phyloP scores from a whole-genome alignment of 1,140 invertebrate species.

The Kradibia gibbosae region DNA sequence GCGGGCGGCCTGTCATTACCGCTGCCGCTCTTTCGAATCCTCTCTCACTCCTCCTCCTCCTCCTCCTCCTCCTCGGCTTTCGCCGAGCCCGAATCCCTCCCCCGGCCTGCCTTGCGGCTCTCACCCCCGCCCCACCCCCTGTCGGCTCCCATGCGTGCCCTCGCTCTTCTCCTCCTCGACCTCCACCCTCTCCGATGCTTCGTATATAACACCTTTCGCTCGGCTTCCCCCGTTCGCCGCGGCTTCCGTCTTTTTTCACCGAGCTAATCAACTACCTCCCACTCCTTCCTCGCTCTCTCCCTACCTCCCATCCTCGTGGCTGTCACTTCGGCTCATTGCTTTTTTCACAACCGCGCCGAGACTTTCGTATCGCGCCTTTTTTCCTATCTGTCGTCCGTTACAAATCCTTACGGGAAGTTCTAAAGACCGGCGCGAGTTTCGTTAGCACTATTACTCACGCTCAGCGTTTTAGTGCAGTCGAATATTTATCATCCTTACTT shows the following conservation, averaged over 20 bases:
- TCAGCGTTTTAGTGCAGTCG: background rate
- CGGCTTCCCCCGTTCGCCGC: slow-evolving; percentile 36
- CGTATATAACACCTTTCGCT: slow-evolving; percentile 44
- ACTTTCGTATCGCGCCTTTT: background rate
- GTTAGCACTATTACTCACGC: slow-evolving; percentile 14
- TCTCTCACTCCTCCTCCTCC: slow-evolving; percentile 1
- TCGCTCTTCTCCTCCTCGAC: slow-evolving; percentile 33
- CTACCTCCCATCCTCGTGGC: background rate
- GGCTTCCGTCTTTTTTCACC: slow-evolving; percentile 67
- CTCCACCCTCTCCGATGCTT: slow-evolving; percentile 27
- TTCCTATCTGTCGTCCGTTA: background rate
- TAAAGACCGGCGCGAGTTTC: background rate
- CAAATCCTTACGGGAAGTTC: background rate
- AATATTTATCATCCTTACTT: slow-evolving; percentile 9
- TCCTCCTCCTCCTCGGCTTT: slow-evolving; percentile 23
- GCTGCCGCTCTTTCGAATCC: slow-evolving; percentile 62
- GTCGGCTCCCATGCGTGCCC: slow-evolving; percentile 10
- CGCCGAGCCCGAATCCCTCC: slow-evolving; percentile 12
- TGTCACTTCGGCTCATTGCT: background rate
- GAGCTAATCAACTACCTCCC: slow-evolving; percentile 52
- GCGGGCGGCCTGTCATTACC: slow-evolving; percentile 73
- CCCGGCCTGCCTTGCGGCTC: slow-evolving; percentile 19
- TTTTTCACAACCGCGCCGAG: background rate
- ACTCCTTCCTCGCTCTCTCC: background rate
- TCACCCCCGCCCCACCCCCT: slow-evolving; percentile 24